Evolutionary conservation across 1,140 invertebrate genomes (phyloP).

Genomic region (Drosophila nannoptera): DNA sequence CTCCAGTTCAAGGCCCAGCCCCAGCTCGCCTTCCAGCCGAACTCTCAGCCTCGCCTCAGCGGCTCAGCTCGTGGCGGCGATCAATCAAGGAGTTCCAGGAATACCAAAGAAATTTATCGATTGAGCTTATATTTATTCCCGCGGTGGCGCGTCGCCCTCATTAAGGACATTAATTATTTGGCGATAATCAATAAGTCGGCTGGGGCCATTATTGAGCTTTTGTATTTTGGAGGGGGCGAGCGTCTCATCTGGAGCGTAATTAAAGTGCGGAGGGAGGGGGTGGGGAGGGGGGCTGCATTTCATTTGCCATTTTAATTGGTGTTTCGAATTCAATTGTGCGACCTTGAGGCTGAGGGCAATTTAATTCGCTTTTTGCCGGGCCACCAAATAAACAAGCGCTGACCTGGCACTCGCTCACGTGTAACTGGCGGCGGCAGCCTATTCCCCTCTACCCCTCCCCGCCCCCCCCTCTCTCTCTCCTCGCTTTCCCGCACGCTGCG

Average conservation of each 20-base stretch:
- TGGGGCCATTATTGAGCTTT: slow-evolving; percentile 22
- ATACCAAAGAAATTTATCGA: no score
- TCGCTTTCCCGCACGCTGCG: slow-evolving; percentile 25
- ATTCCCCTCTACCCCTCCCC: background rate
- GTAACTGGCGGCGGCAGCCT: slow-evolving; percentile 19
- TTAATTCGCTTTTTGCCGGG: slow-evolving; percentile 30
- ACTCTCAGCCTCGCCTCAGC: no score
- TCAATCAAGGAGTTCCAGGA: no score
- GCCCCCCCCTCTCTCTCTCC: background rate
- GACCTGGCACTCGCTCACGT: slow-evolving; percentile 40
- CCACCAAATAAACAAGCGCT: slow-evolving; percentile 42
- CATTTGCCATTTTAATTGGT: slow-evolving; percentile 33
- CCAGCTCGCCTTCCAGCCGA: no score
- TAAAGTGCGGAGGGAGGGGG: slow-evolving; percentile 8
- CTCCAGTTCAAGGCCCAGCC: no score
- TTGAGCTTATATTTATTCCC: no score
- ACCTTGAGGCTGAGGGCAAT: slow-evolving; percentile 34
- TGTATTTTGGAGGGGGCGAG: slow-evolving; percentile 10
- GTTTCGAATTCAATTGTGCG: slow-evolving; percentile 46
- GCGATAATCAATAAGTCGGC: slow-evolving; percentile 32
- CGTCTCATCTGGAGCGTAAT: slow-evolving; percentile 22
- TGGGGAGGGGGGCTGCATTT: slow-evolving; percentile 18
- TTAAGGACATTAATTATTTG: background rate
- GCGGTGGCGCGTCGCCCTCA: background rate
- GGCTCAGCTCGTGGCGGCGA: no score